A percentile compares a stretch with the other conserved stretches of the same genome.
Evolutionary conservation across 2,113 vertebrate genomes (phyloP).

Genomic region (Rhombomys opimus): DNA sequence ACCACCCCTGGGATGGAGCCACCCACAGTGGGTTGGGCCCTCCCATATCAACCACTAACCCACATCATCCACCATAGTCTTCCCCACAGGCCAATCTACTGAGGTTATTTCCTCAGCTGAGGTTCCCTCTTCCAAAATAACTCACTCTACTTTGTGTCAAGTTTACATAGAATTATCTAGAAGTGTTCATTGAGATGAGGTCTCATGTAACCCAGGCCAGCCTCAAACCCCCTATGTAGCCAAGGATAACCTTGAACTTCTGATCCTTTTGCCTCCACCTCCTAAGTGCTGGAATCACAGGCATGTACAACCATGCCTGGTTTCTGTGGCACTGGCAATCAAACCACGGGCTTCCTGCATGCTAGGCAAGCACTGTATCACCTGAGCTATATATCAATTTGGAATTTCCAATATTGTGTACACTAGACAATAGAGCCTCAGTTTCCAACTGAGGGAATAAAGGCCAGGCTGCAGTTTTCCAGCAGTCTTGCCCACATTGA

Average conservation of each 20-base stretch:
- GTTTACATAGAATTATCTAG: background rate
- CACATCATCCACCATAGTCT: no score
- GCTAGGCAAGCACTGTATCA: background rate
- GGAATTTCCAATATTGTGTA: background rate
- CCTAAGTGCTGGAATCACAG: background rate
- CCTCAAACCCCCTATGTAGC: background rate
- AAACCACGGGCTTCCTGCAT: background rate
- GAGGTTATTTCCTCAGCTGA: background rate
- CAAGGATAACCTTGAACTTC: background rate
- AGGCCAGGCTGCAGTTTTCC: background rate
- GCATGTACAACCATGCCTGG: background rate
- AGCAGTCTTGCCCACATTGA: background rate
- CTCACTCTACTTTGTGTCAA: background rate
- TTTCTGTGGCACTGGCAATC: background rate
- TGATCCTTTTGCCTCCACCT: background rate
- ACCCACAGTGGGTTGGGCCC: no score
- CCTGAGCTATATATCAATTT: background rate
- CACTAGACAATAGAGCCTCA: background rate
- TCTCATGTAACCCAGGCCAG: background rate
- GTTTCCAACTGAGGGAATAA: slow-evolving; percentile 3
- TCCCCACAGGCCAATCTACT: background rate
- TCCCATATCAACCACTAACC: no score
- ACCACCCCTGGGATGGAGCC: background rate
- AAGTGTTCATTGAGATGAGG: background rate
- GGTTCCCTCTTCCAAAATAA: background rate